These are phyloP conservation scores for Anticlea derivata DNA, from an alignment of 2,888 invertebrate species.

Conservation along the genomic window DNA sequence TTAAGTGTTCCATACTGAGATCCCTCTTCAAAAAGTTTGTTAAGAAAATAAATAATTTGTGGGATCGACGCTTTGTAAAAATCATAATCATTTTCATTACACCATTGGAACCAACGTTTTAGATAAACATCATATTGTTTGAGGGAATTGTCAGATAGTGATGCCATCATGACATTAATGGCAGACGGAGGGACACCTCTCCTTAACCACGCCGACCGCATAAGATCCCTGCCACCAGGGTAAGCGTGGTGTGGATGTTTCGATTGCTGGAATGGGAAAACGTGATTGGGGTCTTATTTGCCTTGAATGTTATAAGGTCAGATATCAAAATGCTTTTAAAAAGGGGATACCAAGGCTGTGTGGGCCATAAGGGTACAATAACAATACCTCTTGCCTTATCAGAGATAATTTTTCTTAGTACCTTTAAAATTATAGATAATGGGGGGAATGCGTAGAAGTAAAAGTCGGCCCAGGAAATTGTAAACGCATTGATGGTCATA, in stretches of 20 bases:
- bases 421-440: no score
- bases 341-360: no score
- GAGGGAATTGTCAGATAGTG: neutral
- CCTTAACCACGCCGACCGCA: neutral
- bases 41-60: neutral
- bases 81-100: neutral
- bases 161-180: neutral
- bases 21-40: no score
- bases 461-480: neutral
- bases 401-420: neutral
- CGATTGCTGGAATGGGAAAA: neutral
- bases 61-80: neutral
- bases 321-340: neutral
- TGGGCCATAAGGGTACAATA: neutral
- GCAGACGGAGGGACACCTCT: neutral
- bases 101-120: neutral
- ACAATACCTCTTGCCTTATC: slow-evolving; percentile 1
- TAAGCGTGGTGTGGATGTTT: neutral
- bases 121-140: slow-evolving; percentile 10
- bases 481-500: neutral
- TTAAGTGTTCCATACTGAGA: slow-evolving; percentile 1
- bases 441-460: slow-evolving; percentile 7
- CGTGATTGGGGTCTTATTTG: neutral
- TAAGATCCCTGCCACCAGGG: neutral
- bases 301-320: neutral